Percentiles rank a stretch among this genome's conserved stretches.
Evolutionary conservation across 2,113 vertebrate genomes (phyloP).

Genomic region (cattle (Bos taurus)): DNA sequence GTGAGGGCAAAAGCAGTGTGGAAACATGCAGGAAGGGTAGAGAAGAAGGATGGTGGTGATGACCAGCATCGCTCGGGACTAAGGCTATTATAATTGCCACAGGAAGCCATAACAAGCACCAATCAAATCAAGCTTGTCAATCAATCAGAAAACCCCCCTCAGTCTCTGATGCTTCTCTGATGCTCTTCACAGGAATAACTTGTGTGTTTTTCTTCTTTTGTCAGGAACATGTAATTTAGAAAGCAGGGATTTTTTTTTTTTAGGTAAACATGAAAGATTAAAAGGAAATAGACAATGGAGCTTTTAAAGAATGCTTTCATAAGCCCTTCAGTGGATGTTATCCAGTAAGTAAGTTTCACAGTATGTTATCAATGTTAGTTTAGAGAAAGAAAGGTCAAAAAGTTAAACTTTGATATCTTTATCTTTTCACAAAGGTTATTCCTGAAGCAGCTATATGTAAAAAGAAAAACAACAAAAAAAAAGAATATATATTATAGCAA

Average conservation of each 20-base stretch:
- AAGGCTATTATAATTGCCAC: neutral
- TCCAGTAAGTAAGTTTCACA: slow-evolving; percentile 23
- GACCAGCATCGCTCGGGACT: rapidly evolving
- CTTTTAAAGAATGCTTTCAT: slow-evolving; percentile 20
- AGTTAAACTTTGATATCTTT: slow-evolving; percentile 49
- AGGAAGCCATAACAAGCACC: neutral
- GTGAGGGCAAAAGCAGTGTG: neutral
- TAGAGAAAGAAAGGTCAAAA: slow-evolving; percentile 58
- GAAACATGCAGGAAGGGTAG: rapidly evolving
- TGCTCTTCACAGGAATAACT: neutral
- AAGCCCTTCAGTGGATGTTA: neutral
- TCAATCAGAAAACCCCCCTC: neutral
- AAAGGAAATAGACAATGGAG: slow-evolving; percentile 6
- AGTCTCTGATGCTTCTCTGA: neutral
- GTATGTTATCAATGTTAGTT: slow-evolving; percentile 36
- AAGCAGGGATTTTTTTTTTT: neutral
- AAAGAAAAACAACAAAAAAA: neutral
- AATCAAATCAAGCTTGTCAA: neutral
- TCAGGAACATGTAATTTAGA: neutral
- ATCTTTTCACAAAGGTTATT: slow-evolving; percentile 64
- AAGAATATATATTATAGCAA: neutral
- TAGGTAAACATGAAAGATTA: neutral
- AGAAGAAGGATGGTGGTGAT: no score
- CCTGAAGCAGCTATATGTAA: slow-evolving; percentile 34
- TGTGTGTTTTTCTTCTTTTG: neutral